Evolutionary conservation across 2,113 vertebrate species (phyloP).

Genomic region (Cheilinus undulatus): DNA sequence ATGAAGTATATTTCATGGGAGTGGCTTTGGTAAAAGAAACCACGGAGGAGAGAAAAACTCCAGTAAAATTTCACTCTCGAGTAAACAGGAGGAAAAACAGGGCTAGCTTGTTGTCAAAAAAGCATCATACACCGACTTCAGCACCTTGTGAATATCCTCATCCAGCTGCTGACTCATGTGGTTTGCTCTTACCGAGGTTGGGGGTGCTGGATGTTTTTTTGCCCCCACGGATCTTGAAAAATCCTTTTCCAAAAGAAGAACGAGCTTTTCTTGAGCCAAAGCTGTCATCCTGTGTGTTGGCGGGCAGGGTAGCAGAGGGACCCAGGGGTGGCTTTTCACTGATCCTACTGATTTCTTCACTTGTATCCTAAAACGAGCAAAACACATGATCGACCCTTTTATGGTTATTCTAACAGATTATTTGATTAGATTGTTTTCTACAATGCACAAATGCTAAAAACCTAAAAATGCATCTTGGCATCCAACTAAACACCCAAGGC

Average conservation of each 20-base stretch:
- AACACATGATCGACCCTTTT: neutral
- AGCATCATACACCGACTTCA: neutral
- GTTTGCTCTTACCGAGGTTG: slow-evolving; percentile 88
- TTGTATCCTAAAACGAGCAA: slow-evolving; percentile 75
- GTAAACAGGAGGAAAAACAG: slow-evolving; percentile 3
- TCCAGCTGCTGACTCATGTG: neutral
- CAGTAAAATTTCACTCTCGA: slow-evolving; percentile 23
- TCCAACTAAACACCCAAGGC: too few species aligned
- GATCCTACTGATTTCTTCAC: slow-evolving; percentile 75
- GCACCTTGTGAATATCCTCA: neutral
- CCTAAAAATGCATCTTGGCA: too few species aligned
- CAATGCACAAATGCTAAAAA: too few species aligned
- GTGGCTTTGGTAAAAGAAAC: slow-evolving; percentile 61
- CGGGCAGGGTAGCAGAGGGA: slow-evolving; percentile 70
- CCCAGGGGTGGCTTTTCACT: slow-evolving; percentile 87
- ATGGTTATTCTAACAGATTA: neutral
- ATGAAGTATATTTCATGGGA: slow-evolving; percentile 53
- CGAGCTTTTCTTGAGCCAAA: slow-evolving; percentile 93
- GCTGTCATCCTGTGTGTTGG: slow-evolving; percentile 82
- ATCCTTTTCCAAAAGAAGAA: slow-evolving; percentile 95
- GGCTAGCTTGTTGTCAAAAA: neutral
- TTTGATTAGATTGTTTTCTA: too few species aligned
- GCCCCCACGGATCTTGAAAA: slow-evolving; percentile 94
- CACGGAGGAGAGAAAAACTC: slow-evolving; percentile 12
- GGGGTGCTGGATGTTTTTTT: slow-evolving; percentile 92